A percentile compares a stretch with the other conserved stretches of the same genome.
Evolutionary conservation across 2,113 vertebrate genomes (phyloP).

Genomic region (Peucedramus taeniatus): DNA sequence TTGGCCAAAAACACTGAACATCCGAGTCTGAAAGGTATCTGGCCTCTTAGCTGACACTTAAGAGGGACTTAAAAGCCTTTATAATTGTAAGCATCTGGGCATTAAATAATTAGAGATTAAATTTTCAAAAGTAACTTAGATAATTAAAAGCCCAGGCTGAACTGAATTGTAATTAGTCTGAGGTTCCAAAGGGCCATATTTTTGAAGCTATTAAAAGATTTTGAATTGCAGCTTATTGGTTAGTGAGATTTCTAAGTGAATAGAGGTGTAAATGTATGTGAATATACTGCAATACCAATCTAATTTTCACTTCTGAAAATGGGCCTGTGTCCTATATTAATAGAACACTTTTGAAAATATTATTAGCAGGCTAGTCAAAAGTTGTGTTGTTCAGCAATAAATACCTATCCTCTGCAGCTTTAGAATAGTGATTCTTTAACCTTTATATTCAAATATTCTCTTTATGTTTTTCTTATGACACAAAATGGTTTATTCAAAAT

Average conservation of each 20-base stretch:
- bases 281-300: background rate
- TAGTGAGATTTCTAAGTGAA: background rate
- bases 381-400: background rate
- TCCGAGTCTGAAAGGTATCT: background rate
- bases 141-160: background rate
- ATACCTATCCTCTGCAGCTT: background rate
- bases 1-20: background rate
- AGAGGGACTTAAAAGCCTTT: background rate
- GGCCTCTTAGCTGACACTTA: background rate
- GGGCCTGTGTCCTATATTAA: background rate
- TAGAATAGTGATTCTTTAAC: background rate
- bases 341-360: background rate
- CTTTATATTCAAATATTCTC: background rate
- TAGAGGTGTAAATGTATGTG: background rate
- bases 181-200: background rate
- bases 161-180: background rate
- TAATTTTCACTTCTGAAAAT: background rate
- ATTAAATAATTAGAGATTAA: background rate
- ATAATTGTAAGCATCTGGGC: background rate
- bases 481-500: background rate
- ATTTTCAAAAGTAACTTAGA: conserved; percentile 6
- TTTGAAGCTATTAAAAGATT: background rate
- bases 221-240: background rate
- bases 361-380: background rate
- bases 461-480: background rate